Base-by-base conservation (phyloP, 2,888 invertebrate genomes). In the Synergus gifuensis region DNA sequence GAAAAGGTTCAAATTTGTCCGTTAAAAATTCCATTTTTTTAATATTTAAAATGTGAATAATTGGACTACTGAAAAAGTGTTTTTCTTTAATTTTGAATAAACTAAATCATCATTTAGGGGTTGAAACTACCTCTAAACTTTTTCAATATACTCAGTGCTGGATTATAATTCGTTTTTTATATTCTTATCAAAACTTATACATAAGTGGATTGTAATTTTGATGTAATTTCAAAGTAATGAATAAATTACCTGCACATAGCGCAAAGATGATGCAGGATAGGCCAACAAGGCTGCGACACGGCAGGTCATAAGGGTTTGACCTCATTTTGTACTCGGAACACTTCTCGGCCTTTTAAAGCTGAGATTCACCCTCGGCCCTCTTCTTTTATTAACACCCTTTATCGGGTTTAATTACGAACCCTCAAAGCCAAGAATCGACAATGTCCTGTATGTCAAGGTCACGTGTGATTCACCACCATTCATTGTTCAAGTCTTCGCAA, bases 181-280 rank as follows among this genome's bases (percentile, higher is more conserved):
- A 4, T 46, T 46, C 16, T 4, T 12, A 46, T 4, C 5, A 16
- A 14, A 42, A 8, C 42, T 42, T 42, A 42, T 8, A 42, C 42
- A 42, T 7, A 42, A 42, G 7, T 42, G 7, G 42, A 7, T 8
- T 42, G 8, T 42, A 42, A 42, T 42, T 42, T 14, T 16, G 16
- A 49, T 14, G 0, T 14, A 16, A n/a, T 54, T n/a, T 22, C 12
- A 12, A 60, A 22, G 18, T 1, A 28, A 60, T 12, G 3, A 28
- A 22, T 28, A 36, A 54, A 84, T 85, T 84, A 87, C 87, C 87
- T 83, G 84, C 79, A 66, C 84, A 83, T 78, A 86, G 77, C 36
- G 84, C 77, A 58, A 83, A 82, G 69, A 83, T 73, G 78, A 84
- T 67, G 79, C 82, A 83, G 76, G 77, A 77, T 42, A 80, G 54